Percentiles rank a stretch among this genome's conserved stretches.
phyloP scores from a whole-genome alignment of 1,140 invertebrate species.

The Calephelis nemesis region DNA sequence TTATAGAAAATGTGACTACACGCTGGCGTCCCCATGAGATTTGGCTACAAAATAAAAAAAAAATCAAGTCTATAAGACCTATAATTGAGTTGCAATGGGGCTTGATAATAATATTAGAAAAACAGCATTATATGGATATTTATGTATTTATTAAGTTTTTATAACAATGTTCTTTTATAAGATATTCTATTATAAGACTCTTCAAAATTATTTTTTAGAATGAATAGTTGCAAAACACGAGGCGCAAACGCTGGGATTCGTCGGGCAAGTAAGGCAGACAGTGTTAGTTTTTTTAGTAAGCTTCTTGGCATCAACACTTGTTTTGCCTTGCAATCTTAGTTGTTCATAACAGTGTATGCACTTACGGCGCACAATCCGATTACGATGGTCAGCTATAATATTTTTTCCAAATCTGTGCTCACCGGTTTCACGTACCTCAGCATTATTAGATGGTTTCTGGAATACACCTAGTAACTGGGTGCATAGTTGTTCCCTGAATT shows the following conservation, averaged over 20 bases:
- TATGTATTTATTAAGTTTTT: too few species aligned
- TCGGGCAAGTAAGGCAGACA: neutral
- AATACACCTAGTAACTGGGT: neutral
- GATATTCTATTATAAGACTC: too few species aligned
- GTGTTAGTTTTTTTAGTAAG: neutral
- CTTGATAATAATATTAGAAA: slow-evolving; percentile 10
- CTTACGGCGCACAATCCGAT: neutral
- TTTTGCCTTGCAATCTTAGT: neutral
- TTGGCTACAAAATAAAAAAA: too few species aligned
- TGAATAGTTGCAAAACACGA: neutral
- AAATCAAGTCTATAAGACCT: too few species aligned
- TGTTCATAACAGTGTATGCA: neutral
- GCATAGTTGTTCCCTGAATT: slow-evolving; percentile 11
- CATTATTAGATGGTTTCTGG: neutral
- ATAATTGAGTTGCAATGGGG: slow-evolving; percentile 5
- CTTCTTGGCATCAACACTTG: neutral
- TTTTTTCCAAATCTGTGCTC: neutral
- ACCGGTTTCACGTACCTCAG: slow-evolving; percentile 3
- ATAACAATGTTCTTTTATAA: too few species aligned
- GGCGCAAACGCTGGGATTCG: neutral
- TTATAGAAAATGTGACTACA: too few species aligned
- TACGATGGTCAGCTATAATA: neutral
- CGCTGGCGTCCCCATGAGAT: too few species aligned
- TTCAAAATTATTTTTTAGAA: neutral
- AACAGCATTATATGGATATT: too few species aligned